Evolutionary conservation across 2,113 vertebrate species (phyloP).

Genomic region (Xyliphius kryptos): DNA sequence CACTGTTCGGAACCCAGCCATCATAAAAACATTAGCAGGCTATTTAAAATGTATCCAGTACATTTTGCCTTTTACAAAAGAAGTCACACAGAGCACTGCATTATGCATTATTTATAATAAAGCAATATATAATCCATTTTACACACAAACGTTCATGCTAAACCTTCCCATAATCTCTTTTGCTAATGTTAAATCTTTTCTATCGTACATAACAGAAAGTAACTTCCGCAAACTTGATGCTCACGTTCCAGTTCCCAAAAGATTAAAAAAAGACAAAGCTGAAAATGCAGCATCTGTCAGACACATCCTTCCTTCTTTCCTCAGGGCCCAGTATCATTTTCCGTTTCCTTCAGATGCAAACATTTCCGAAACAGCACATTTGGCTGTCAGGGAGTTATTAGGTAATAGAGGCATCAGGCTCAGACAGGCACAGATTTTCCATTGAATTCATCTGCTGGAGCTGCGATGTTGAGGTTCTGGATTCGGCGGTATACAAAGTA

Average conservation of each 20-base stretch:
- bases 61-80: too few relatives aligned
- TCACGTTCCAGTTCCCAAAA: slow-evolving; percentile 31
- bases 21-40: too few relatives aligned
- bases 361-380: slow-evolving; percentile 22
- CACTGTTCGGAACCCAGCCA: too few relatives aligned
- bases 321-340: slow-evolving; percentile 33
- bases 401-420: slow-evolving; percentile 17
- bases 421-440: slow-evolving; percentile 25
- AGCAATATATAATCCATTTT: too few relatives aligned
- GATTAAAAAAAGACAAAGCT: too few relatives aligned
- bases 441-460: slow-evolving; percentile 14
- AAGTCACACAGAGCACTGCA: too few relatives aligned
- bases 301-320: slow-evolving; percentile 48
- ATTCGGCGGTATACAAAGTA: slow-evolving; percentile 83
- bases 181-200: too few relatives aligned
- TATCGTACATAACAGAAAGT: too few relatives aligned
- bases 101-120: too few relatives aligned
- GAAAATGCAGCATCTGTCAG: slow-evolving; percentile 42
- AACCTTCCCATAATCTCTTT: too few relatives aligned
- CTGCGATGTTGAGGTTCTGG: slow-evolving; percentile 52
- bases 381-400: neutral
- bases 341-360: slow-evolving; percentile 20
- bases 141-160: too few relatives aligned
- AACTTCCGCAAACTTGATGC: slow-evolving; percentile 16
- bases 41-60: too few relatives aligned